phyloP scores from a whole-genome alignment of 2,113 vertebrate species.

The Asarcornis scutulata region DNA sequence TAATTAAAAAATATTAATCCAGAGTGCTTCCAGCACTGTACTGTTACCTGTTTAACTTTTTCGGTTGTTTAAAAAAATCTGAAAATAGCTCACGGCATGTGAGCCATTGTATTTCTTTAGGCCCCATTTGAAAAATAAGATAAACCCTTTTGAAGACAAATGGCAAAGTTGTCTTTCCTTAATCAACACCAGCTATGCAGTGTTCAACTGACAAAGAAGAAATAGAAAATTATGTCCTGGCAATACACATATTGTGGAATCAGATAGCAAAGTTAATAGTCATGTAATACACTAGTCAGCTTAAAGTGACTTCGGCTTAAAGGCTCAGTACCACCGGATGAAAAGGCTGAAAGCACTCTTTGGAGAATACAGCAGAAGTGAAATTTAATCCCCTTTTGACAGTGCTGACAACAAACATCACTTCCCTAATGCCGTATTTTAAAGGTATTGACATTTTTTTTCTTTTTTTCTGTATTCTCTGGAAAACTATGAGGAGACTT shows the following conservation, averaged over 20 bases:
- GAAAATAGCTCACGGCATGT: background rate
- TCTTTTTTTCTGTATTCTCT: background rate
- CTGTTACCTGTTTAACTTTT: background rate
- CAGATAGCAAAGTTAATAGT: background rate
- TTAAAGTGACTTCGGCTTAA: slow-evolving; percentile 39
- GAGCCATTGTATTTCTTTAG: background rate
- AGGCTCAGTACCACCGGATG: slow-evolving; percentile 22
- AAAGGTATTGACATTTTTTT: slow-evolving; percentile 22
- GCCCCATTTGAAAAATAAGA: background rate
- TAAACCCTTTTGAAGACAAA: background rate
- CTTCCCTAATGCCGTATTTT: background rate
- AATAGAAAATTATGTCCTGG: background rate
- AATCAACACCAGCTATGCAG: background rate
- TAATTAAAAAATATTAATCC: background rate
- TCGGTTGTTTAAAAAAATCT: background rate
- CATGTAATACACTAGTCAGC: slow-evolving; percentile 15
- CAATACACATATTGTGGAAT: background rate
- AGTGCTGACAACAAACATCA: slow-evolving; percentile 46
- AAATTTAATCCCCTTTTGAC: slow-evolving; percentile 61
- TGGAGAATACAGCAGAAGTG: background rate
- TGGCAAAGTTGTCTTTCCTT: background rate
- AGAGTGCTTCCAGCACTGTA: background rate
- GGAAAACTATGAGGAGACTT: background rate
- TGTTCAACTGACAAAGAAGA: background rate
- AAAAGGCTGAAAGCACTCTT: slow-evolving; percentile 45